phyloP scores from a whole-genome alignment of 2,888 invertebrate species.

The Agonopterix heracliana region DNA sequence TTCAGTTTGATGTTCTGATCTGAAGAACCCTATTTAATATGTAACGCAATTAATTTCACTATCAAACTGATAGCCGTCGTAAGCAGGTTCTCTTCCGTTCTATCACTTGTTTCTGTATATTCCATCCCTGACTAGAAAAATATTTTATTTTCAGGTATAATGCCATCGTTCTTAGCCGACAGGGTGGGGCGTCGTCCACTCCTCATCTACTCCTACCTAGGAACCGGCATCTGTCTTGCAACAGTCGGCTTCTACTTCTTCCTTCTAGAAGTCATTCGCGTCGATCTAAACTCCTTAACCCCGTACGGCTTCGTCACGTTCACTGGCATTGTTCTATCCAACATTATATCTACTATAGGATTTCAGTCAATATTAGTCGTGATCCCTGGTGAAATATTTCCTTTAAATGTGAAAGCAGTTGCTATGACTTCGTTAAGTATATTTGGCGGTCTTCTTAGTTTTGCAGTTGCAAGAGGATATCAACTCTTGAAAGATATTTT shows the following conservation, averaged over 20 bases:
- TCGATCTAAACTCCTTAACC: slow-evolving; percentile 26
- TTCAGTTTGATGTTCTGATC: too few species aligned
- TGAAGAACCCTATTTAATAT: too few species aligned
- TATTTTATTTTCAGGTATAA: slow-evolving; percentile 38
- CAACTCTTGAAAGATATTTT: slow-evolving; percentile 59
- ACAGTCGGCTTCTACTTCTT: slow-evolving; percentile 52
- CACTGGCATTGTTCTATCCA: slow-evolving; percentile 48
- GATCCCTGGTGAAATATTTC: slow-evolving; percentile 73
- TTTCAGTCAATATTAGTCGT: slow-evolving; percentile 63
- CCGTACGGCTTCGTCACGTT: slow-evolving; percentile 50
- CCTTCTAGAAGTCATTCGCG: slow-evolving; percentile 34
- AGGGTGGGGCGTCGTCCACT: slow-evolving; percentile 62
- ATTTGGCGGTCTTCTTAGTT: slow-evolving; percentile 62
- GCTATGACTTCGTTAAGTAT: slow-evolving; percentile 66
- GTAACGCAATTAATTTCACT: too few species aligned
- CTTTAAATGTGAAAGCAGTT: slow-evolving; percentile 71
- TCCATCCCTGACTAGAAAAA: not conserved
- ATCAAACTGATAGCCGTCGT: too few species aligned
- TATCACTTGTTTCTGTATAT: too few species aligned
- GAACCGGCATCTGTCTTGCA: slow-evolving; percentile 31
- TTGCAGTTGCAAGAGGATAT: slow-evolving; percentile 64
- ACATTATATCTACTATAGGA: slow-evolving; percentile 48
- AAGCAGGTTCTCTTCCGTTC: too few species aligned
- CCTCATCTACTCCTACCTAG: slow-evolving; percentile 52
- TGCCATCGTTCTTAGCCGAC: slow-evolving; percentile 47